A percentile compares a stretch with the other conserved stretches of the same genome.
Conservation (phyloP, 2,888 invertebrate species). For the Metalampra italica region DNA sequence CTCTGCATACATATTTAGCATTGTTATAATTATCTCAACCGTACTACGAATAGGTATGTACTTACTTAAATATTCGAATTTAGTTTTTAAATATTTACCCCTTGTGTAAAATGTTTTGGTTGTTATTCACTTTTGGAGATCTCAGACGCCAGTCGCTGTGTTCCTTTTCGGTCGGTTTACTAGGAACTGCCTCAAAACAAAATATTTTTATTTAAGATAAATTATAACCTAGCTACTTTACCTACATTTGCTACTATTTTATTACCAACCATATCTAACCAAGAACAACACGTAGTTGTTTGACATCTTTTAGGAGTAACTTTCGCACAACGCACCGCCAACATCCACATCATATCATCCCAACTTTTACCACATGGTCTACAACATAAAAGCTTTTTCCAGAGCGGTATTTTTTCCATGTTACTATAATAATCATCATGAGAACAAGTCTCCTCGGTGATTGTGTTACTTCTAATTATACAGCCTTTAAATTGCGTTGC, state of each 20-base stretch:
- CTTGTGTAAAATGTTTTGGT: constrained; percentile 30
- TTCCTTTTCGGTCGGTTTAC: constrained; percentile 46
- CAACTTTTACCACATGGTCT: constrained; percentile 31
- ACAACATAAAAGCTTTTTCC: constrained; percentile 49
- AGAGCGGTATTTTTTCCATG: constrained; percentile 22
- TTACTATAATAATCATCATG: background rate
- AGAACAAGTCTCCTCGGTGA: constrained; percentile 28
- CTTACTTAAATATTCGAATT: too few relatives aligned
- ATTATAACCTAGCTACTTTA: background rate
- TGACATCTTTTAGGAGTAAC: constrained; percentile 37
- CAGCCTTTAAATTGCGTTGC: constrained; percentile 43
- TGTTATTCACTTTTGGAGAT: constrained; percentile 19
- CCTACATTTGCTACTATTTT: background rate
- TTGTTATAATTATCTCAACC: background rate
- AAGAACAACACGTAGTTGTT: constrained; percentile 38
- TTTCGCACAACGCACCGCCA: constrained; percentile 64
- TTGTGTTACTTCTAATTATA: constrained; percentile 35
- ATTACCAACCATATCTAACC: constrained; percentile 51
- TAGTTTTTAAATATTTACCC: constrained; percentile 28
- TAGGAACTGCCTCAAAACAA: constrained; percentile 39
- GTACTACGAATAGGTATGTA: background rate
- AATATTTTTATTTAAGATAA: background rate
- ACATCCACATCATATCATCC: constrained; percentile 42
- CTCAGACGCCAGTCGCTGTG: constrained; percentile 44
- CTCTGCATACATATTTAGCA: constrained; percentile 19